A percentile compares a stretch with the other conserved stretches of the same genome.
These are phyloP conservation scores for Saturnia pavonia DNA, from an alignment of 2,888 invertebrate species.

Conservation along the genomic window DNA sequence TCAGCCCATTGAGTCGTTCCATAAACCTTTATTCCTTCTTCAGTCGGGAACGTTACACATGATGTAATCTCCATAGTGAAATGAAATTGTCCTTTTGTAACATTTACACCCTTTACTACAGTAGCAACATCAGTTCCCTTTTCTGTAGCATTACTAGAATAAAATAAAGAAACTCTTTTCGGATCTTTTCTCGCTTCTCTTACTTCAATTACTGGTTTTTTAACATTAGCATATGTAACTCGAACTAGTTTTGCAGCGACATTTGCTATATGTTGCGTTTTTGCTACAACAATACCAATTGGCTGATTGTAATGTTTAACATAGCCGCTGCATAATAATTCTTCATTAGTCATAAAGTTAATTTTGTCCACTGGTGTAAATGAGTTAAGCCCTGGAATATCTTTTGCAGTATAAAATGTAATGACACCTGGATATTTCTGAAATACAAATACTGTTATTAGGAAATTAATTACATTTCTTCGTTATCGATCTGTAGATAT, in stretches of 20 bases:
- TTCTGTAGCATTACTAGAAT: slow-evolving; percentile 43
- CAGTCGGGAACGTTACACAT: slow-evolving; percentile 84
- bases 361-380: slow-evolving; percentile 52
- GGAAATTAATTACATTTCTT: background rate
- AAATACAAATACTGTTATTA: background rate
- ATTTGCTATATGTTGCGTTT: slow-evolving; percentile 74
- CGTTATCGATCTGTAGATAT: background rate
- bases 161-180: slow-evolving; percentile 36
- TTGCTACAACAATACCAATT: slow-evolving; percentile 80
- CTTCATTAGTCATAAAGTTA: slow-evolving; percentile 44
- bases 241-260: slow-evolving; percentile 80
- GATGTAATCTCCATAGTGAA: slow-evolving; percentile 87
- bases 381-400: slow-evolving; percentile 84
- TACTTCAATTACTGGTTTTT: slow-evolving; percentile 50
- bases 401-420: slow-evolving; percentile 83
- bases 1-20: slow-evolving; percentile 84
- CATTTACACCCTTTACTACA: slow-evolving; percentile 64
- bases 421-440: slow-evolving; percentile 83
- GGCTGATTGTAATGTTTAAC: slow-evolving; percentile 60
- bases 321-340: slow-evolving; percentile 67
- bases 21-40: slow-evolving; percentile 86
- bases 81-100: slow-evolving; percentile 83
- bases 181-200: slow-evolving; percentile 44
- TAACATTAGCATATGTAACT: slow-evolving; percentile 73
- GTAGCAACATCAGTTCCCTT: slow-evolving; percentile 64